Conservation (phyloP, 2,113 vertebrate genomes). For the Porphyrio hochstetteri region DNA sequence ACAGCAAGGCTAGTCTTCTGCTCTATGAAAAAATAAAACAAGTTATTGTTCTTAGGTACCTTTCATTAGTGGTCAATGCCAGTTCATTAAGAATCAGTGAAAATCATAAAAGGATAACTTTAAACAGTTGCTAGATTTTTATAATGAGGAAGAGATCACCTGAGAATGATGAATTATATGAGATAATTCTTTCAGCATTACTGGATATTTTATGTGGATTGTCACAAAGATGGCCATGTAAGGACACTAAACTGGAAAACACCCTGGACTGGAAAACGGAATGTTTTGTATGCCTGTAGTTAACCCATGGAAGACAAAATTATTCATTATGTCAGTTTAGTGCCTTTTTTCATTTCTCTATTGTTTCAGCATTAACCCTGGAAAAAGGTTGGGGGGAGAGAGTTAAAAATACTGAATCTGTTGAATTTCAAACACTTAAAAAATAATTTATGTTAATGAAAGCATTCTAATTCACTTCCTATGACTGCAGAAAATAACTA, state of each 20-base stretch:
- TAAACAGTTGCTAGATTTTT: background rate
- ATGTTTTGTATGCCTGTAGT: background rate
- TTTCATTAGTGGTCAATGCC: background rate
- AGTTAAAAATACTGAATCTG: background rate
- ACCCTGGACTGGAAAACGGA: background rate
- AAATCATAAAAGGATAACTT: background rate
- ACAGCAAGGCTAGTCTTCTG: background rate
- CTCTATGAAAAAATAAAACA: background rate
- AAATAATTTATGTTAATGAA: background rate
- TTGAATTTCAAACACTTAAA: background rate
- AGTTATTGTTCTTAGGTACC: background rate
- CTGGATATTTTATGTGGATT: background rate
- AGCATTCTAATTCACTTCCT: background rate
- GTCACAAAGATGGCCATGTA: background rate
- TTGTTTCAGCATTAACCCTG: background rate
- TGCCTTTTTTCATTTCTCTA: background rate
- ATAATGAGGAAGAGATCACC: background rate
- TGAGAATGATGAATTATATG: background rate
- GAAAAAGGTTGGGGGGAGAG: background rate
- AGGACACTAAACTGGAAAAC: background rate
- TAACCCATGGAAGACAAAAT: background rate
- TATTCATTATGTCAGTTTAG: background rate
- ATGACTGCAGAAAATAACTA: background rate
- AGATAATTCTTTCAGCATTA: background rate
- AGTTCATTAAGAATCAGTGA: background rate